Evolutionary conservation across 2,797 vertebrate species (phyloP).

Genomic region (Apodemus agrarius): DNA sequence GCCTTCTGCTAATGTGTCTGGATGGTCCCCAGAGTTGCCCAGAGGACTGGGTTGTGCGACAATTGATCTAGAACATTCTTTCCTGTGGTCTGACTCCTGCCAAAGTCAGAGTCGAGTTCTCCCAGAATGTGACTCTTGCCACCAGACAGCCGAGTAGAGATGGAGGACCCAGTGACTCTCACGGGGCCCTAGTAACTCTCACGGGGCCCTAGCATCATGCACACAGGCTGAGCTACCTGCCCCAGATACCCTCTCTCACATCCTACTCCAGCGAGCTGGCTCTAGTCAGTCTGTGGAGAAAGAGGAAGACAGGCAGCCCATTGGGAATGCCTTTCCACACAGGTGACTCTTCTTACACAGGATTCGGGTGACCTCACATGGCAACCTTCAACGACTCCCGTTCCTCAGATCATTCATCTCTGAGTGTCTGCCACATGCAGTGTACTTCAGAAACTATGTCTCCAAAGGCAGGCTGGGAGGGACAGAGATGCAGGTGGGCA

Average conservation of each 20-base stretch:
- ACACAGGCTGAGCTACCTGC: neutral
- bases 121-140: neutral
- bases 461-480: neutral
- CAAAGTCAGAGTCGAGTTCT: neutral
- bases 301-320: neutral
- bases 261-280: neutral
- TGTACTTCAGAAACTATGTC: too few relatives aligned
- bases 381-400: neutral
- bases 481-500: neutral
- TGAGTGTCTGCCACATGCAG: neutral
- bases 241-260: neutral
- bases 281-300: neutral
- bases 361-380: neutral
- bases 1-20: neutral
- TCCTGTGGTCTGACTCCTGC: neutral
- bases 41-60: neutral
- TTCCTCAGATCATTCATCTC: neutral
- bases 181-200: neutral
- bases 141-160: neutral
- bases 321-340: neutral
- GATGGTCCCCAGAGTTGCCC: neutral
- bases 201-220: fast-evolving
- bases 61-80: neutral
- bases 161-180: neutral
- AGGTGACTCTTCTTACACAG: neutral